Evolutionary conservation across 2,113 vertebrate genomes (phyloP).

Genomic region (Pseudolaguvia tuberculata): DNA sequence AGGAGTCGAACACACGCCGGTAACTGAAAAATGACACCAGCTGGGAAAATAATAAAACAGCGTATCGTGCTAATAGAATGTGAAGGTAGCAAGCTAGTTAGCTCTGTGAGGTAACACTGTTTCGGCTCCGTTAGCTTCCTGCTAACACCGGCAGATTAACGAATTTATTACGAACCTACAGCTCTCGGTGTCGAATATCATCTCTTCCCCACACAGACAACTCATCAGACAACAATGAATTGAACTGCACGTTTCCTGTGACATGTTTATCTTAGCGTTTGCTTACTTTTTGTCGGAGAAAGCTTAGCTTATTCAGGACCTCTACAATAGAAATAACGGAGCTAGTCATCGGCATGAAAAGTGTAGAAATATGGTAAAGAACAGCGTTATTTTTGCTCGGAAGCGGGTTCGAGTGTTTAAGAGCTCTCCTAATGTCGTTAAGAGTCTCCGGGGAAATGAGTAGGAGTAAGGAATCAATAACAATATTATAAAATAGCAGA

Average conservation of each 20-base stretch:
- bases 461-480: too few relatives aligned
- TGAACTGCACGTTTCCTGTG: neutral
- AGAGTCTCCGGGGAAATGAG: neutral
- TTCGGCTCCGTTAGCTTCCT: neutral
- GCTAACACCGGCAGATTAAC: constrained; percentile 3
- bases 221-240: neutral
- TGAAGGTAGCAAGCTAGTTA: neutral
- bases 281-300: neutral
- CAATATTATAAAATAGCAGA: neutral
- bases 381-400: neutral
- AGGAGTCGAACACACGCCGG: constrained; percentile 50
- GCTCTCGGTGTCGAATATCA: too few relatives aligned
- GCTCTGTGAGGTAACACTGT: neutral
- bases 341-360: neutral
- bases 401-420: neutral
- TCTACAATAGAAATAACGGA: neutral
- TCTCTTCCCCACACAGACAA: neutral
- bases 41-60: neutral
- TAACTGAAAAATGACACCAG: constrained; percentile 27
- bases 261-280: neutral
- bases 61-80: neutral
- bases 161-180: too few relatives aligned
- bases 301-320: neutral
- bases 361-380: neutral
- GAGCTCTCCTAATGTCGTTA: neutral